Percentiles rank a stretch among this genome's conserved stretches.
These are phyloP conservation scores for Neelides folsomi DNA, from an alignment of 2,888 invertebrate species.

Conservation along the genomic window DNA sequence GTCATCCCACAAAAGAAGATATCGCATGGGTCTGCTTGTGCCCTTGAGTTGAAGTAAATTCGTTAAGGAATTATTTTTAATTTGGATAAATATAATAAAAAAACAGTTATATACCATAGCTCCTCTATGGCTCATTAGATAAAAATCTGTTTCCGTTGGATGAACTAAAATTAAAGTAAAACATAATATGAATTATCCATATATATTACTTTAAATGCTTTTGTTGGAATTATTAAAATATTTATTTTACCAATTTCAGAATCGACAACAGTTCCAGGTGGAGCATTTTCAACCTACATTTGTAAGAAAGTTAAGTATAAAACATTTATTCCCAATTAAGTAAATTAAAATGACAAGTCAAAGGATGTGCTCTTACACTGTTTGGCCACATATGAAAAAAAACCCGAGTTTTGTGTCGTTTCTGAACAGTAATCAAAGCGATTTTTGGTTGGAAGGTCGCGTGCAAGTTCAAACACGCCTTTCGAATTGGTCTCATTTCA, in stretches of 20 bases:
- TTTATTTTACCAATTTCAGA: slow-evolving; percentile 35
- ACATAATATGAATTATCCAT: too few species aligned
- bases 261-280: slow-evolving; percentile 43
- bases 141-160: slow-evolving; percentile 43
- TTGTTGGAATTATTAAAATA: too few species aligned
- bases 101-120: slow-evolving; percentile 7
- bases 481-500: slow-evolving; percentile 35
- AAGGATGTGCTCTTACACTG: too few species aligned
- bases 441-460: slow-evolving; percentile 46
- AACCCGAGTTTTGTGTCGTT: slow-evolving; percentile 48
- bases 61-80: not conserved
- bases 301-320: too few species aligned
- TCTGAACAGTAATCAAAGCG: slow-evolving; percentile 49
- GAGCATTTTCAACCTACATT: slow-evolving; percentile 38
- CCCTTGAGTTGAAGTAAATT: slow-evolving; percentile 38
- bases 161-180: slow-evolving; percentile 36
- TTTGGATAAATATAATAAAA: not conserved
- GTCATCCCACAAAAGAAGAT: slow-evolving; percentile 71
- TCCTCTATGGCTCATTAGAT: slow-evolving; percentile 38
- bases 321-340: too few species aligned
- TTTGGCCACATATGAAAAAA: slow-evolving; percentile 41
- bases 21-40: slow-evolving; percentile 40
- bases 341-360: too few species aligned
- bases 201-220: too few species aligned
- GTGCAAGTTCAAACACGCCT: slow-evolving; percentile 45